Percentiles rank a stretch among this genome's conserved stretches.
Evolutionary conservation across 2,113 vertebrate species (phyloP).

Genomic region (Boleophthalmus pectinirostris): DNA sequence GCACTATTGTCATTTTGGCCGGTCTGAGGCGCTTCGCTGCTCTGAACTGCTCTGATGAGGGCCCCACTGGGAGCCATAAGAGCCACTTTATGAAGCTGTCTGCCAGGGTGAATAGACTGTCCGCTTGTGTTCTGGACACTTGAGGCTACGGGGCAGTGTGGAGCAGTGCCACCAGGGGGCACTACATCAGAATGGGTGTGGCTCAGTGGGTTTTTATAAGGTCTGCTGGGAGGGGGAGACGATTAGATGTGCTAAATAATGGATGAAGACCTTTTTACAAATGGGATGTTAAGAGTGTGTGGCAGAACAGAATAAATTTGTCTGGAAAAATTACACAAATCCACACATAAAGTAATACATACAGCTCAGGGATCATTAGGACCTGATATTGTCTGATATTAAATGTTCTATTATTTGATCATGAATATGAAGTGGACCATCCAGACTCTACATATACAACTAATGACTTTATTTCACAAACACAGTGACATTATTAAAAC

Average conservation of each 20-base stretch:
- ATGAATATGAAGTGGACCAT: too few species aligned
- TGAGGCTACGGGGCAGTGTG: conserved; percentile 31
- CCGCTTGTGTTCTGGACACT: conserved; percentile 26
- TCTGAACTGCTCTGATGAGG: conserved; percentile 48
- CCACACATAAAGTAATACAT: too few species aligned
- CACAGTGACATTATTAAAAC: too few species aligned
- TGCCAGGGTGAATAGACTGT: conserved; percentile 47
- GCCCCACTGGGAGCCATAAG: conserved; percentile 56
- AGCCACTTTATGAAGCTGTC: conserved; percentile 60
- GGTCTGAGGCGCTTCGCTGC: conserved; percentile 54
- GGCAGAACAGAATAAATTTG: not conserved
- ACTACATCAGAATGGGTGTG: conserved; percentile 14
- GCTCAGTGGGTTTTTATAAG: not conserved
- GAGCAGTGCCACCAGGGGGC: conserved; percentile 38
- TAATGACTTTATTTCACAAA: too few species aligned
- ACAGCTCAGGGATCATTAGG: too few species aligned
- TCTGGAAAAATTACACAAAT: too few species aligned
- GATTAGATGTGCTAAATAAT: not conserved
- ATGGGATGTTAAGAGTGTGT: not conserved
- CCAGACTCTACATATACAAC: too few species aligned
- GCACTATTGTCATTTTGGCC: conserved; percentile 50
- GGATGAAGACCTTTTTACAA: not conserved
- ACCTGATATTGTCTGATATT: too few species aligned
- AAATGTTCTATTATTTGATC: too few species aligned
- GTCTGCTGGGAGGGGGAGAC: not conserved